Base-by-base conservation (phyloP, 2,113 vertebrate genomes). In the Xenus cinereus region DNA sequence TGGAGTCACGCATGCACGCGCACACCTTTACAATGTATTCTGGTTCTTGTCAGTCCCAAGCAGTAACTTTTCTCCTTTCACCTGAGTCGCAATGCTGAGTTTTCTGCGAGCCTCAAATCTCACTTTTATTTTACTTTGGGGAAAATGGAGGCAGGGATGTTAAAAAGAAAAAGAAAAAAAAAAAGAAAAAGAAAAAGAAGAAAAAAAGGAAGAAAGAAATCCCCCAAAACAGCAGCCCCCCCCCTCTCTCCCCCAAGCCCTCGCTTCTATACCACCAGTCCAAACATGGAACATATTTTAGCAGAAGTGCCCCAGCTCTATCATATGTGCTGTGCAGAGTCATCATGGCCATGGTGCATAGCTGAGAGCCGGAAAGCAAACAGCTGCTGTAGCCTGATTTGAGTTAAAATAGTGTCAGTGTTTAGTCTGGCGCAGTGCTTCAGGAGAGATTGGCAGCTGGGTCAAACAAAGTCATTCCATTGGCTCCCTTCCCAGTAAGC, bases 381-480 rank as follows among this genome's bases (percentile, higher is more conserved):
- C 98, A 98, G 98, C 98, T 98, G 98, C 98, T 98, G 98, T 98
- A 98, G 99, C 98, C 99, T 99, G 97, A 98, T 98, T 97, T 98
- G 86, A 98, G 97, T 98, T 98, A 98, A 98, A 98, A 98, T 98
- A 98, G 98, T 98, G 98, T 98, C 97, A 98, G 98, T 99, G 99
- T 99, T 99, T 99, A 98, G 98, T 99, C 99, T 99, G 98, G 98
- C 98, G 98, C 98, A 98, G 98, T 98, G 98, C 98, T 99, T 98
- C 98, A 97, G 97, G 98, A 98, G 98, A 98, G 99, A 99, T 99
- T 99, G 99, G 99, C 99, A 99, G 99, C 98, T 98, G 98, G 99
- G 99, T 99, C 99, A 99, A 98, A 98, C 98, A 99, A 99, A 99
- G 99, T 99, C 99, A 98, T 98, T 97, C 97, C 97, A 97, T 98